Evolutionary conservation across 1,140 invertebrate genomes (phyloP).

Genomic region (Drosophila sturtevanti): DNA sequence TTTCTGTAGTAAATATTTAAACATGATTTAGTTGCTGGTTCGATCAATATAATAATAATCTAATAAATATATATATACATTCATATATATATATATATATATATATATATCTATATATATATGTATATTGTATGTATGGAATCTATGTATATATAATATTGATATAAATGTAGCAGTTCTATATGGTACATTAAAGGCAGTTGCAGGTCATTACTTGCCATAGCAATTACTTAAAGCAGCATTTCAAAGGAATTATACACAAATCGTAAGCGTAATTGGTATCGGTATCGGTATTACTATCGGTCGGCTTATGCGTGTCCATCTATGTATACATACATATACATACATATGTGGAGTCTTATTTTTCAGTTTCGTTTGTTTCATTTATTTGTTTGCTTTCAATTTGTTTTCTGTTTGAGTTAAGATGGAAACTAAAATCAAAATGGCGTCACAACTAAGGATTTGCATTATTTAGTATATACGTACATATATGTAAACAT

Average conservation of each 20-base stretch:
- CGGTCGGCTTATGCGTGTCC: not conserved
- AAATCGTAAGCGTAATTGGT: not conserved
- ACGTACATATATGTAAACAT: no score
- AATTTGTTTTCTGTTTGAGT: not conserved
- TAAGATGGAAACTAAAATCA: conserved; percentile 20
- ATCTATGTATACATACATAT: not conserved
- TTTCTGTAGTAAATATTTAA: not conserved
- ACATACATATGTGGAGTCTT: no score
- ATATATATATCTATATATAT: conserved; percentile 36
- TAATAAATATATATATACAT: conserved; percentile 32
- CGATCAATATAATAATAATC: conserved; percentile 11
- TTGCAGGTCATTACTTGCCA: conserved; percentile 19
- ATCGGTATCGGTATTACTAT: not conserved
- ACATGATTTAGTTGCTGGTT: not conserved
- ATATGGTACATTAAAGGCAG: not conserved
- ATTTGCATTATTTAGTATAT: conserved; percentile 16
- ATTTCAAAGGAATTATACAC: conserved; percentile 9
- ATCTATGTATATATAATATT: conserved; percentile 36
- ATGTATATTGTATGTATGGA: no score
- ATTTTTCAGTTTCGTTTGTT: not conserved
- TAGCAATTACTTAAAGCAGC: conserved; percentile 40
- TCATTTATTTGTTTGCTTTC: not conserved
- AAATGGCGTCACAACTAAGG: conserved; percentile 31
- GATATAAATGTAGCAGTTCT: conserved; percentile 1
- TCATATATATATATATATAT: conserved; percentile 34